Conservation (phyloP, 2,888 invertebrate genomes). For the Parasteatoda lunata region DNA sequence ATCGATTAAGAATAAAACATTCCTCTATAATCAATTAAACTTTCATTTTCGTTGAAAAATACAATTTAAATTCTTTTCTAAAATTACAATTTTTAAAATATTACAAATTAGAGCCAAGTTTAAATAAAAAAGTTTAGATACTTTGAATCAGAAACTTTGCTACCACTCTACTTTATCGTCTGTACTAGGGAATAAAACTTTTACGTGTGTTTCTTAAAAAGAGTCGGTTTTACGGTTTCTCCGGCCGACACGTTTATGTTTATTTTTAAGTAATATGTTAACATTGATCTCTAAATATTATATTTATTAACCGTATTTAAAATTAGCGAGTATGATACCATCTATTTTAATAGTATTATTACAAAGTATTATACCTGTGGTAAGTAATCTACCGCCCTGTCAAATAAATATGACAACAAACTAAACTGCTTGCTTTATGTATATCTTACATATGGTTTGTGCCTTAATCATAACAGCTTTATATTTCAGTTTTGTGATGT, state of each 20-base stretch:
- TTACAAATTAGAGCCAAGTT: too few species aligned
- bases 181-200: not conserved
- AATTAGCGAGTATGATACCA: slow-evolving; percentile 13
- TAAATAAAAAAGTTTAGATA: too few species aligned
- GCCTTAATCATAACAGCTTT: too few species aligned
- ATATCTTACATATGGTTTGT: too few species aligned
- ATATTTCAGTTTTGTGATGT: too few species aligned
- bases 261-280: slow-evolving; percentile 32
- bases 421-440: not conserved
- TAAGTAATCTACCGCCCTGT: slow-evolving; percentile 13
- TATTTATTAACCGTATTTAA: slow-evolving; percentile 14
- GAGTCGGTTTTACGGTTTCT: slow-evolving; percentile 20
- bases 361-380: slow-evolving; percentile 43
- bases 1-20: too few species aligned
- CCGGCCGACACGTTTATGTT: slow-evolving; percentile 49
- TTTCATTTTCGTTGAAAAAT: too few species aligned
- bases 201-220: slow-evolving; percentile 56
- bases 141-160: too few species aligned
- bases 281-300: not conserved
- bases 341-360: slow-evolving; percentile 12
- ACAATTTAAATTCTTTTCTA: too few species aligned
- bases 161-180: too few species aligned
- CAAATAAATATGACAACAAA: not conserved
- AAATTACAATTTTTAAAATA: too few species aligned
- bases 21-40: too few species aligned